Percentiles rank a stretch among this genome's conserved stretches.
Evolutionary conservation across 2,797 vertebrate genomes (phyloP).

Genomic region (Setipinna tenuifilis): DNA sequence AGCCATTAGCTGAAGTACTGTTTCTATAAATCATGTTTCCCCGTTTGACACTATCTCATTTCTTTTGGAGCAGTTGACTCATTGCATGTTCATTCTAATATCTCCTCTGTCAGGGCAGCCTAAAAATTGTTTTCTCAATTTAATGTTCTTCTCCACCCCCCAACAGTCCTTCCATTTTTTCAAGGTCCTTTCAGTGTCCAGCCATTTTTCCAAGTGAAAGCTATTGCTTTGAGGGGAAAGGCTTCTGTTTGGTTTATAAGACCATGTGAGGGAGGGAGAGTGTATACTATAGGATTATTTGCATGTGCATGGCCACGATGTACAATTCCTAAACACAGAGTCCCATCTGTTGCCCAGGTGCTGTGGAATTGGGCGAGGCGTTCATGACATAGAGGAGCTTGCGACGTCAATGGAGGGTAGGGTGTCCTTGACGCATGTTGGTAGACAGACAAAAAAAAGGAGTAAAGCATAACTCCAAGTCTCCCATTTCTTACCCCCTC

Average conservation of each 20-base stretch:
- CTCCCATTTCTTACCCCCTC: not conserved
- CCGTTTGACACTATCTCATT: not conserved
- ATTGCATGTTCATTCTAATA: not conserved
- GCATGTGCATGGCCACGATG: not conserved
- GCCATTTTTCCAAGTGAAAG: not conserved
- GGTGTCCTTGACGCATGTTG: not conserved
- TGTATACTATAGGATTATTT: not conserved
- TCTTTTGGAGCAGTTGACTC: not conserved
- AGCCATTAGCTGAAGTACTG: not conserved
- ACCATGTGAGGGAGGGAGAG: not conserved
- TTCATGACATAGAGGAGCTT: constrained; percentile 43
- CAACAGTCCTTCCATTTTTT: not conserved
- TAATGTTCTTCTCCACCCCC: not conserved
- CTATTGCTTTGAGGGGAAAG: not conserved
- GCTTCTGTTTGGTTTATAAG: not conserved
- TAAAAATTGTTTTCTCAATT: not conserved
- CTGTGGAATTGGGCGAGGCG: not conserved
- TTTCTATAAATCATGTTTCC: not conserved
- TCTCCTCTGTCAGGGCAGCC: not conserved
- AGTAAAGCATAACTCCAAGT: not conserved
- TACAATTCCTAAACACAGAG: not conserved
- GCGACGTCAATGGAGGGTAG: not conserved
- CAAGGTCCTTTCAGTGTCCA: not conserved
- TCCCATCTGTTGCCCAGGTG: not conserved
- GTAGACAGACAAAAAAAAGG: not conserved